phyloP scores from a whole-genome alignment of 2,113 vertebrate genomes.

The Chaetorhynchus papuensis region DNA sequence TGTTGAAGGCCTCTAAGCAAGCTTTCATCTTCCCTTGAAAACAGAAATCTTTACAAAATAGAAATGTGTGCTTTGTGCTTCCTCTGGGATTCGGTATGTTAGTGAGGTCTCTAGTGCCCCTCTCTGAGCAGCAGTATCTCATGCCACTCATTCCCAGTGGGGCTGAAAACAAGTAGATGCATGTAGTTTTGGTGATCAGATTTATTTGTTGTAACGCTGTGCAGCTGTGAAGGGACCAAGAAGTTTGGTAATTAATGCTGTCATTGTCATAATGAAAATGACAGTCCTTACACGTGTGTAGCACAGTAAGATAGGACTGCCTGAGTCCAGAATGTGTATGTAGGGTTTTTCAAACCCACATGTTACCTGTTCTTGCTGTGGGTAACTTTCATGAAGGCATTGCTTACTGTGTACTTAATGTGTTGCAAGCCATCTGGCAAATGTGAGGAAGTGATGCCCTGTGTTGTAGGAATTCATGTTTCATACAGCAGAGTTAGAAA shows the following conservation, averaged over 20 bases:
- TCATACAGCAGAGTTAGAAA: not conserved
- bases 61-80: not conserved
- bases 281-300: not conserved
- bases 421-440: not conserved
- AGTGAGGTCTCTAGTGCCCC: not conserved
- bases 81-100: not conserved
- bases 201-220: not conserved
- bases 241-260: not conserved
- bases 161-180: not conserved
- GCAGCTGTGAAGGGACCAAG: not conserved
- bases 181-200: not conserved
- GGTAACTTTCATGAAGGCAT: not conserved
- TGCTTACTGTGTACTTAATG: not conserved
- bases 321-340: not conserved
- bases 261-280: not conserved
- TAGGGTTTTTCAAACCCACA: not conserved
- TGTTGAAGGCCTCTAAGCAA: not conserved
- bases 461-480: not conserved
- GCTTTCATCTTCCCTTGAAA: not conserved
- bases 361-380: not conserved
- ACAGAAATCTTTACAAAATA: not conserved
- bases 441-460: not conserved
- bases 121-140: not conserved
- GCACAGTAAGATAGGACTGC: not conserved
- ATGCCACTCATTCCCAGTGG: fast-evolving